Evolutionary conservation across 2,113 vertebrate genomes (phyloP).

Genomic region (Pluvianellus socialis): DNA sequence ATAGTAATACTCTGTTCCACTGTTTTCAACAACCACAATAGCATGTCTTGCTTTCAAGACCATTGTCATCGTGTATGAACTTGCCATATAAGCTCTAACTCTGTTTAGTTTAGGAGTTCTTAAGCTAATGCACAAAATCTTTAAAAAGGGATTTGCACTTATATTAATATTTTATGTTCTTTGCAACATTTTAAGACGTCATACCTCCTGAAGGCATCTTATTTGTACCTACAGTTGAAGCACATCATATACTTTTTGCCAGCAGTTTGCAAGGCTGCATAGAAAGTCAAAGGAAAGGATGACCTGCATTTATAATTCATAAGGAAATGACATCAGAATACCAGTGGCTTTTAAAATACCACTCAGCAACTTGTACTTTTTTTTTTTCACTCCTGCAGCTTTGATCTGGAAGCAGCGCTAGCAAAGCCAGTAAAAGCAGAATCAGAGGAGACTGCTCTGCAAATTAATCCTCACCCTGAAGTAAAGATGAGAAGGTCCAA

Average conservation of each 20-base stretch:
- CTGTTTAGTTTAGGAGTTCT: not conserved
- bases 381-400: slow-evolving; percentile 50
- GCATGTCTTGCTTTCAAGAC: not conserved
- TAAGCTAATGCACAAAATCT: not conserved
- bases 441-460: slow-evolving; percentile 70
- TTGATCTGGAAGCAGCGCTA: slow-evolving; percentile 69
- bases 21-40: not conserved
- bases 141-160: not conserved
- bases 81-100: not conserved
- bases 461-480: slow-evolving; percentile 80
- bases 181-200: not conserved
- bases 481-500: slow-evolving; percentile 90
- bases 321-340: slow-evolving; percentile 7
- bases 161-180: not conserved
- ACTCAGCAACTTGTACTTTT: not conserved
- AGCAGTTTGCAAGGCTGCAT: not conserved
- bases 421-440: slow-evolving; percentile 78
- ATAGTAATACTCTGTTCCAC: not conserved
- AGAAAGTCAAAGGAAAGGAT: not conserved
- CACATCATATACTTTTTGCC: not conserved
- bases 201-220: not conserved
- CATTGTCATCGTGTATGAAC: not conserved
- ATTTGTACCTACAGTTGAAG: not conserved
- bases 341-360: not conserved
- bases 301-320: slow-evolving; percentile 35